Evolutionary conservation across 2,888 invertebrate genomes (phyloP).

Genomic region (Idaea aversata): DNA sequence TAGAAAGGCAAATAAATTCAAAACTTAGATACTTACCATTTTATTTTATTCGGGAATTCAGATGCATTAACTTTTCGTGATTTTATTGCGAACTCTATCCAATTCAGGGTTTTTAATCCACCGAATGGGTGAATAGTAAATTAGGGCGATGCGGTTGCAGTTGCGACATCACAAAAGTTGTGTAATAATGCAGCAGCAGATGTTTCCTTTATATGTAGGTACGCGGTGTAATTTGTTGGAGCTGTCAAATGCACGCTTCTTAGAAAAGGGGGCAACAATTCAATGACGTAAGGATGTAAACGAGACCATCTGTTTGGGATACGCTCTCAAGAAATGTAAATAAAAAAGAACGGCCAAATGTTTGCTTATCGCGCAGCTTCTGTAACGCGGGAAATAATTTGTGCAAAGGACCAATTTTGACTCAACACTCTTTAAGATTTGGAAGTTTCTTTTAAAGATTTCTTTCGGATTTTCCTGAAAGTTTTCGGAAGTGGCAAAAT

Average conservation of each 20-base stretch:
- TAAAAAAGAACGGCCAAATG: neutral
- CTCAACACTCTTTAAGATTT: neutral
- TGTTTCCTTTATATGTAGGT: constrained; percentile 35
- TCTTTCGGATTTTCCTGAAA: neutral
- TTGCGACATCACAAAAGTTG: constrained; percentile 32
- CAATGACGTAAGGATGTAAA: neutral
- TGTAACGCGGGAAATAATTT: neutral
- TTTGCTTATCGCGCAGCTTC: neutral
- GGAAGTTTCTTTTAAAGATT: neutral
- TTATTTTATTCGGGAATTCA: too few species aligned
- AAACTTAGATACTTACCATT: too few species aligned
- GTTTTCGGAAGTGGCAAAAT: too few species aligned
- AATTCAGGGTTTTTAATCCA: constrained; percentile 16
- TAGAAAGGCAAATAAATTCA: too few species aligned
- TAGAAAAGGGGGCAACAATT: neutral
- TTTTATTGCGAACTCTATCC: neutral
- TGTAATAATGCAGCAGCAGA: constrained; percentile 41
- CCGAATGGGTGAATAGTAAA: constrained; percentile 28
- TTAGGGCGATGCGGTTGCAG: constrained; percentile 32
- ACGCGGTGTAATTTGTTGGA: constrained; percentile 27
- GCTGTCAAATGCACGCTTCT: constrained; percentile 7
- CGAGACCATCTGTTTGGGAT: constrained; percentile 2
- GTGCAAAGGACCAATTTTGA: neutral
- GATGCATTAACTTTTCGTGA: neutral
- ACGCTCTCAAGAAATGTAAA: neutral